Evolutionary conservation across 2,797 vertebrate species (phyloP), one percentile per base, ranked within the genome.

Genomic region (Cuniculus paca): DNA sequence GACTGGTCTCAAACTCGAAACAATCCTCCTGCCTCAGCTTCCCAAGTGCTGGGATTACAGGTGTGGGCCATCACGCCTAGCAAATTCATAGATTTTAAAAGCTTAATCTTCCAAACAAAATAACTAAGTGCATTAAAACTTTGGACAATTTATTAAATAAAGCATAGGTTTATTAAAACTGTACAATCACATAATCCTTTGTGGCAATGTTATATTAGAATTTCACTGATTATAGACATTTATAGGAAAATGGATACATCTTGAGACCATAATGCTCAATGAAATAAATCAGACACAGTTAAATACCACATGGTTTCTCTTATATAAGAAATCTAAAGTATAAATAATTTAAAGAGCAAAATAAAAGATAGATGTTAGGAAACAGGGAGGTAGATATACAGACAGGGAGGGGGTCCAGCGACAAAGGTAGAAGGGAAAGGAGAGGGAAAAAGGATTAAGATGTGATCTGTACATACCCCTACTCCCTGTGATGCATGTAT

Each of bases 91-190:
- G 22, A 85, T 84, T 77, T 84, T 78, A 83, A 96, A 84, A 88
- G 12, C 7, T 77, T 74, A 96, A 74, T 90, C 10, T 70, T 94
- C 48, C 68, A 90, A 84, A 94, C 19, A 61, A 94, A 97, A 81
- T 65, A 72, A 92, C 39, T 48, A 48, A 82, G 26, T 50, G 1
- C 70, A 87, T 56, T 93, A 88, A 72, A 95, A 79, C 7, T 72
- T 75, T 36, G n/a, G 85, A 91, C 11, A 88, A 65, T 63, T 80
- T 80, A 82, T 36, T 75, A 95, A 6, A 68, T 60, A 81, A 88
- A 95, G 11, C 28, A 58, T 0, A 72, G 39, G 34, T 36, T 81
- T 91, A 87, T 84, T 92, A 85, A 85, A 93, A 89, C 31, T n/a
- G 26, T 36, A 17, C 28, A 94, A 83, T 20, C 75, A 28, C 20